These are phyloP conservation scores for Lepus europaeus DNA, from an alignment of 2,113 vertebrate species.

Conservation along the genomic window DNA sequence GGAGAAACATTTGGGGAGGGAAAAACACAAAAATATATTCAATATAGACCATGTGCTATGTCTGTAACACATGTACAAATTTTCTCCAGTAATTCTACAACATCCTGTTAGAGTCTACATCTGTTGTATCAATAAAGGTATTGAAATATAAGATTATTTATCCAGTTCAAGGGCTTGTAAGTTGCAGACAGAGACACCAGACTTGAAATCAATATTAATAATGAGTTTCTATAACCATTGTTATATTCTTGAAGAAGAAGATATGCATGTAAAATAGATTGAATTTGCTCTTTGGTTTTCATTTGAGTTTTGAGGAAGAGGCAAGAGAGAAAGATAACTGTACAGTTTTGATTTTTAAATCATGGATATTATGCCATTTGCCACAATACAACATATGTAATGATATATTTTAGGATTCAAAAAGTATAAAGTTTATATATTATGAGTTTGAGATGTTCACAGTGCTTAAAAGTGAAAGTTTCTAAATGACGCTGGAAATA, in stretches of 20 bases:
- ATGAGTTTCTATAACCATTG: neutral
- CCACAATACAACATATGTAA: neutral
- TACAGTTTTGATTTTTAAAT: neutral
- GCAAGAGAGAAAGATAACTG: neutral
- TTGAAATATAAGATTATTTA: neutral
- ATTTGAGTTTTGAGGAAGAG: neutral
- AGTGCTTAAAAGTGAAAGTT: neutral
- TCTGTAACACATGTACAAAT: neutral
- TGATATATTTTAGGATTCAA: neutral
- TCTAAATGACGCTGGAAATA: slow-evolving; percentile 2
- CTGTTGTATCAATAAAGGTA: neutral
- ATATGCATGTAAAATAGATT: neutral
- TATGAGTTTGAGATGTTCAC: neutral
- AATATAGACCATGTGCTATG: neutral
- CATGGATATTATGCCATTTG: neutral
- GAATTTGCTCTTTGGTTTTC: neutral
- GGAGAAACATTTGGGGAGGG: neutral
- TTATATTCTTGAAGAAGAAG: neutral
- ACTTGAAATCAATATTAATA: slow-evolving; percentile 18
- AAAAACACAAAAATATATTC: neutral
- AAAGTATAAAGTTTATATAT: neutral
- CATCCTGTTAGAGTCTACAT: neutral
- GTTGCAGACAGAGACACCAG: neutral
- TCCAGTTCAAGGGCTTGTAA: neutral
- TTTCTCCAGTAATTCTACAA: neutral